Evolutionary conservation across 2,888 invertebrate species (phyloP).

Genomic region (Tryphoninae sp.): DNA sequence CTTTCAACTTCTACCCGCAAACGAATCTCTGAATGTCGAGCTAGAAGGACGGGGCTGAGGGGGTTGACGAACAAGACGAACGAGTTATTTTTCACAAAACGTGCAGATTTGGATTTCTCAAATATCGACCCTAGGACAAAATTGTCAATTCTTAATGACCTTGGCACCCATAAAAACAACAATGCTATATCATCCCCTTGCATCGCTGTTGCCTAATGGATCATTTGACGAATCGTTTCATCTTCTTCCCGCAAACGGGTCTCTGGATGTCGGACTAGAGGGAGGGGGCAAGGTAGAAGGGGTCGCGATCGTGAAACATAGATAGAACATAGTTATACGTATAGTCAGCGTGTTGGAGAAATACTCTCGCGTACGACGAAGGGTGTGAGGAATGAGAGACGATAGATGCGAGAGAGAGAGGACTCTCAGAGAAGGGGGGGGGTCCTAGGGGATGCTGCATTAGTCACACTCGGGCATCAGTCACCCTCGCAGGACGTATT

Average conservation of each 20-base stretch:
- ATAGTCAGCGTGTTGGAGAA: not conserved
- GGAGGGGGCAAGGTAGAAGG: not conserved
- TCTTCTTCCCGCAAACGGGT: constrained; percentile 22
- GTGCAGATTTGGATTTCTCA: not conserved
- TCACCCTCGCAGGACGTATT: constrained; percentile 72
- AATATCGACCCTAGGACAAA: not conserved
- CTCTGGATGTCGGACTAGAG: constrained; percentile 30
- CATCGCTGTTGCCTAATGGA: constrained; percentile 68
- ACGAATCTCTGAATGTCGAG: constrained; percentile 24
- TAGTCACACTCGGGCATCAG: constrained; percentile 76
- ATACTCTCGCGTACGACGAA: constrained; percentile 14
- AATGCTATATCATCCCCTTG: not conserved
- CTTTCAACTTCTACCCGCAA: constrained; percentile 22
- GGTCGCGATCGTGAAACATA: constrained; percentile 21
- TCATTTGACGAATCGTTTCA: constrained; percentile 71
- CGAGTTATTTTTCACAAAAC: not conserved
- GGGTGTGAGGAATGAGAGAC: constrained; percentile 35
- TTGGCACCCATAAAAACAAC: not conserved
- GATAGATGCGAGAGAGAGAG: constrained; percentile 39
- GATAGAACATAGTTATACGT: constrained; percentile 4
- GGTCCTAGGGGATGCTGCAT: constrained; percentile 73
- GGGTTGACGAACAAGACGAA: not conserved
- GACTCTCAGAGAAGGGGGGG: constrained; percentile 60
- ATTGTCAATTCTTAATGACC: not conserved
- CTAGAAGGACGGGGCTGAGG: constrained; percentile 1